Conservation (phyloP, 2,888 invertebrate genomes). For the Patella pellucida region DNA sequence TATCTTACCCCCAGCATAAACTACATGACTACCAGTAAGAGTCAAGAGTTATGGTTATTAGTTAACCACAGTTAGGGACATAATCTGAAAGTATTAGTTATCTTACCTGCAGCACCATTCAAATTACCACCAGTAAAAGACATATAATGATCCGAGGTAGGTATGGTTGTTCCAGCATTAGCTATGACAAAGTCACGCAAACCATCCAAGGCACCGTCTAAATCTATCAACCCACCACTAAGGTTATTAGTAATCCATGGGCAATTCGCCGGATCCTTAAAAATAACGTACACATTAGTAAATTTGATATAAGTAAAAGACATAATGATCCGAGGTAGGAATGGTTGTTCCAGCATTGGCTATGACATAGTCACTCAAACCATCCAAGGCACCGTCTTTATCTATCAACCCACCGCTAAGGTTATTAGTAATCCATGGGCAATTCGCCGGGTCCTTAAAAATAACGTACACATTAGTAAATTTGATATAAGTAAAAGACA, state of each 20-base stretch:
- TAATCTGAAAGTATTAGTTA: too few species aligned
- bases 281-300: too few species aligned
- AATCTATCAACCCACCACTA: neutral
- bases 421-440: neutral
- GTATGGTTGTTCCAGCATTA: neutral
- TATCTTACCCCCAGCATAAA: too few species aligned
- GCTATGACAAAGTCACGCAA: neutral
- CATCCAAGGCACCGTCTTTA: neutral
- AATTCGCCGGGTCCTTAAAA: too few species aligned
- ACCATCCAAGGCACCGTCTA: neutral
- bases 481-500: too few species aligned
- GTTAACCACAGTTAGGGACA: too few species aligned
- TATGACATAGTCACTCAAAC: neutral
- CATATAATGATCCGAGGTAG: neutral
- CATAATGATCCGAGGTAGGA: neutral
- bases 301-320: too few species aligned
- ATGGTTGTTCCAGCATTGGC: neutral
- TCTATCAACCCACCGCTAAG: neutral
- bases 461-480: too few species aligned
- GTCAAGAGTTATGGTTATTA: too few species aligned
- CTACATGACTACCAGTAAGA: too few species aligned
- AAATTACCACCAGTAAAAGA: neutral
- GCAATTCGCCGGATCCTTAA: too few species aligned
- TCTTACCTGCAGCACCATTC: too few species aligned
- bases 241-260: neutral